Evolutionary conservation across 2,888 invertebrate genomes (phyloP), one percentile per base, ranked within the genome.

Genomic region (Coleophora deauratella): DNA sequence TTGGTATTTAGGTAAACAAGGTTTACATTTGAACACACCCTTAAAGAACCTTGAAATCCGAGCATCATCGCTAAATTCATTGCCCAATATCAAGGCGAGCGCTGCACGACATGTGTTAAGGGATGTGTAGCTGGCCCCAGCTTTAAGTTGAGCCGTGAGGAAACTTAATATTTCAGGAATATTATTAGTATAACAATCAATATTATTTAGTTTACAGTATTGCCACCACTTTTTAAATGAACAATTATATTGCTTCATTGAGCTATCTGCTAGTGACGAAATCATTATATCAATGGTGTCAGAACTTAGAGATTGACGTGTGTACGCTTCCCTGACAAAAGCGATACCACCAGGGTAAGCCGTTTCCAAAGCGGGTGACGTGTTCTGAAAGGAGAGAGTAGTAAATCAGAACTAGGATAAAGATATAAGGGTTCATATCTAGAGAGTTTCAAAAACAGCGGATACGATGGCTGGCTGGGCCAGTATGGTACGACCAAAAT

Each of bases 11-110:
- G 32, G 38, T 7, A 30, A 38, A 14, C 11, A 14, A 3, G 38
- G 38, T 31, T 32, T 38, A 7, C 9, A 31, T n/a, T 38, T 38
- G 15, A 38, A 38, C 13, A 38, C 38, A n/a, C 38, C 31, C n/a
- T 38, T 38, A 3, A 38, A 27, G 15, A 38, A 38, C 10, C 38
- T 30, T 14, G 4, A 15, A 3, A 38, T 15, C 10, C 14, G 2
- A 10, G 30, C 32, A 15, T 38, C 15, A 6, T 40, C 35, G n/a
- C 40, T 35, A n/a, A 40, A 14, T 14, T 2, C 1, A 30, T 40
- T 40, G 11, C 40, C 40, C n/a, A 30, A 40, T n/a, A 40, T 33
- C 14, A 40, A 21, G 9, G 15, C 30, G 3, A 40, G 12, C 9
- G 40, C 35, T 11, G 40, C 13, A 1, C 40, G 35, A 11, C 13